Conservation (phyloP, 2,888 invertebrate genomes). For the Hedychridium roseum region DNA sequence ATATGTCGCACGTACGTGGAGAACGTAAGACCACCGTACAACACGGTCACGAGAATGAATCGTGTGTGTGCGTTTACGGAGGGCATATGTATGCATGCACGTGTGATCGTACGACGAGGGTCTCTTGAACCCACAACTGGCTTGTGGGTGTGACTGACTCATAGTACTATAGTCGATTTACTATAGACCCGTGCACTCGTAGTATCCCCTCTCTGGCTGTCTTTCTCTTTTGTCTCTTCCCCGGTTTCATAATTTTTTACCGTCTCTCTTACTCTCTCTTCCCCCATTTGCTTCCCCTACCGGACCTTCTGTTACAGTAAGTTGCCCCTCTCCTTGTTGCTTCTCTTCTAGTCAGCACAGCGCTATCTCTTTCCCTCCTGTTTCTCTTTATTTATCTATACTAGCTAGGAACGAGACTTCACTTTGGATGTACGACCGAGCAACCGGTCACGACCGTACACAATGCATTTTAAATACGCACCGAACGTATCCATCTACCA, state of each 20-base stretch:
- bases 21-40: neutral
- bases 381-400: too few species aligned
- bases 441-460: too few species aligned
- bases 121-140: slow-evolving; percentile 58
- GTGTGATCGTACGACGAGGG: slow-evolving; percentile 48
- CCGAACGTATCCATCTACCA: too few species aligned
- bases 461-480: too few species aligned
- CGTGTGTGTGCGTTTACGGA: too few species aligned
- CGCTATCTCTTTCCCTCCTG: too few species aligned
- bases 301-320: too few species aligned
- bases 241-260: slow-evolving; percentile 1
- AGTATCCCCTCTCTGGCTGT: slow-evolving; percentile 40
- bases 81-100: slow-evolving; percentile 5
- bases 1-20: neutral
- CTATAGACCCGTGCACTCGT: slow-evolving; percentile 55
- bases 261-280: slow-evolving; percentile 1
- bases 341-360: too few species aligned
- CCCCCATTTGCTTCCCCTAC: slow-evolving; percentile 12
- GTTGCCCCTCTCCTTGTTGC: too few species aligned
- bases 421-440: too few species aligned
- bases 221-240: neutral
- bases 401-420: too few species aligned
- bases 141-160: slow-evolving; percentile 62
- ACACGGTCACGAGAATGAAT: too few species aligned
- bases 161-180: slow-evolving; percentile 62